These are phyloP conservation scores for Sesia apiformis DNA, from an alignment of 2,888 invertebrate genomes.

Conservation along the genomic window DNA sequence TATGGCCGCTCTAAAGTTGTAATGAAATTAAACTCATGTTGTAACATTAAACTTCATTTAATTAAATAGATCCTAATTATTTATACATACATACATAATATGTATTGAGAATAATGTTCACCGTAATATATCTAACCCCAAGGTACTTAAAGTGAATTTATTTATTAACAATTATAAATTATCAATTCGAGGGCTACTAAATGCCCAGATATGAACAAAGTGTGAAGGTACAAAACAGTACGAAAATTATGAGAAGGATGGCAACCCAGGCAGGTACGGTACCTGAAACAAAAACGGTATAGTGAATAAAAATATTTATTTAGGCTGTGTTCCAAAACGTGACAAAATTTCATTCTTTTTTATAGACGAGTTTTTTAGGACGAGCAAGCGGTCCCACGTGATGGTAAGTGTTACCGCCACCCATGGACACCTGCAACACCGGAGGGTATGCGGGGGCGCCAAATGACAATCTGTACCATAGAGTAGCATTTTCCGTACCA, in stretches of 20 bases:
- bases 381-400: too few species aligned
- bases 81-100: constrained; percentile 33
- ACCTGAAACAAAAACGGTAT: constrained; percentile 70
- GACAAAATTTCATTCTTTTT: too few species aligned
- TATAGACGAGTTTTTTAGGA: too few species aligned
- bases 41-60: constrained; percentile 54
- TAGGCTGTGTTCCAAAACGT: too few species aligned
- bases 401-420: too few species aligned
- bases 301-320: too few species aligned
- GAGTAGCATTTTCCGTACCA: too few species aligned
- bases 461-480: too few species aligned
- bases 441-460: too few species aligned
- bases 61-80: constrained; percentile 57
- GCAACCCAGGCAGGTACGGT: constrained; percentile 89
- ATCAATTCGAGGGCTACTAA: constrained; percentile 29
- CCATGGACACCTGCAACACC: too few species aligned
- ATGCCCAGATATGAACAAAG: constrained; percentile 90
- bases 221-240: constrained; percentile 85
- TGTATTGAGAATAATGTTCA: constrained; percentile 43
- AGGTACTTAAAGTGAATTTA: constrained; percentile 20
- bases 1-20: too few species aligned
- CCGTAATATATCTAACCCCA: constrained; percentile 31
- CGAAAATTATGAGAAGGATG: constrained; percentile 81
- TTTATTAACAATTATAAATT: constrained; percentile 17
- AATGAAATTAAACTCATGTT: too few species aligned